Evolutionary conservation across 2,113 vertebrate species (phyloP).

Genomic region (Tapirus terrestris): DNA sequence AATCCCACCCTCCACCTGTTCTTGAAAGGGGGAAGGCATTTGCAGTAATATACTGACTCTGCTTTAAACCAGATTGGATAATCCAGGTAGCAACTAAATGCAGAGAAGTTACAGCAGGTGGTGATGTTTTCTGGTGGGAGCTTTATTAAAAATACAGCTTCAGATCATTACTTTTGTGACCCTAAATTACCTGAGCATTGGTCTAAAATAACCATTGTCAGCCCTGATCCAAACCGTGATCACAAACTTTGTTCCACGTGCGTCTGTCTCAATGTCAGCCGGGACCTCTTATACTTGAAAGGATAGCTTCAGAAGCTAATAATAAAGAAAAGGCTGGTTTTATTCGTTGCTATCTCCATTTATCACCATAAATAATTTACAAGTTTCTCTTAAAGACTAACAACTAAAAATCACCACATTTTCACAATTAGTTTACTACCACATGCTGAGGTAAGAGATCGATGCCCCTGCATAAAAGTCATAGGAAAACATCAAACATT

Average conservation of each 20-base stretch:
- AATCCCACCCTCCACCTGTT: neutral
- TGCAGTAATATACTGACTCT: neutral
- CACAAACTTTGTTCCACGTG: neutral
- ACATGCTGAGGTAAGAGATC: neutral
- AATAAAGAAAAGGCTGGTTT: neutral
- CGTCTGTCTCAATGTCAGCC: neutral
- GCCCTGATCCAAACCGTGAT: neutral
- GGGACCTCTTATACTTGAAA: neutral
- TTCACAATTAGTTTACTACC: neutral
- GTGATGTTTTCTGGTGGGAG: neutral
- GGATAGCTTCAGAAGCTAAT: neutral
- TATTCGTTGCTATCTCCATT: neutral
- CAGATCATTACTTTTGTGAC: constrained; percentile 50
- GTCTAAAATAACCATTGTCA: neutral
- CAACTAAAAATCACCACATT: neutral
- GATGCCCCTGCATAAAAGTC: neutral
- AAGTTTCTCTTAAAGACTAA: constrained; percentile 18
- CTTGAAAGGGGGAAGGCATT: neutral
- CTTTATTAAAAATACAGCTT: constrained; percentile 48
- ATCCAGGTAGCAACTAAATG: neutral
- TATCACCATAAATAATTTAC: neutral
- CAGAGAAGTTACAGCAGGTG: neutral
- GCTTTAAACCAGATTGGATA: neutral
- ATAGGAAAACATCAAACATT: neutral
- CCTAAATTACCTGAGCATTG: neutral